Evolutionary conservation across 1,140 invertebrate species (phyloP), one percentile per base, ranked within the genome.

Genomic region (Ladona fulva): DNA sequence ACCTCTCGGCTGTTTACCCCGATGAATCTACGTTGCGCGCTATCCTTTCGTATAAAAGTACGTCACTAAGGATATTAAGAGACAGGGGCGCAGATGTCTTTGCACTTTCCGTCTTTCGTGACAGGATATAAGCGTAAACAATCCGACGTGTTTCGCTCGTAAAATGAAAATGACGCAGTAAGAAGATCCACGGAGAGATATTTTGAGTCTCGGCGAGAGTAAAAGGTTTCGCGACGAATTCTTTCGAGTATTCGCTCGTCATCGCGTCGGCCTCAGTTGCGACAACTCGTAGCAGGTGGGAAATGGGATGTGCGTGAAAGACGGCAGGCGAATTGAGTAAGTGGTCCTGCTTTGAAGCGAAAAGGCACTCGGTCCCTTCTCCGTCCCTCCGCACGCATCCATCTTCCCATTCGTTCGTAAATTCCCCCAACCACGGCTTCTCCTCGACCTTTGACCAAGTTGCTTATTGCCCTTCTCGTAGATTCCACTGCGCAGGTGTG

Each of bases 391-490:
- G 5, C 52, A 3, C 12, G 1, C 52, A 37, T 66, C 52, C 52
- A 22, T 22, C 52, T 66, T 19, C 52, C 52, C 52, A 66, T 22
- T 66, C 52, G 52, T 19, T 66, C 52, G 16, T 22, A 37, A 37
- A 66, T 22, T 66, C 52, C n/a, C 52, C 52, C 52, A 22, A 66
- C 52, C 52, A 66, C 52, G 12, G 52, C 52, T 6, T 66, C 52
- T 66, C 52, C 52, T 66, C 52, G 52, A 66, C 52, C 52, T 66
- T 66, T 66, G 52, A 66, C 52, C 52, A 66, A 66, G 52, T 66
- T 66, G 52, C 52, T 66, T 66, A 66, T 66, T 66, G 52, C 52
- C 52, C 52, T 66, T 66, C 52, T 66, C 52, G 52, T 66, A 66
- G 52, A 66, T 66, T 66, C 52, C 52, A 66, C 52, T 3, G 52